These are phyloP conservation scores for Tympanuchus pallidicinctus DNA, from an alignment of 2,113 vertebrate species.

Conservation along the genomic window DNA sequence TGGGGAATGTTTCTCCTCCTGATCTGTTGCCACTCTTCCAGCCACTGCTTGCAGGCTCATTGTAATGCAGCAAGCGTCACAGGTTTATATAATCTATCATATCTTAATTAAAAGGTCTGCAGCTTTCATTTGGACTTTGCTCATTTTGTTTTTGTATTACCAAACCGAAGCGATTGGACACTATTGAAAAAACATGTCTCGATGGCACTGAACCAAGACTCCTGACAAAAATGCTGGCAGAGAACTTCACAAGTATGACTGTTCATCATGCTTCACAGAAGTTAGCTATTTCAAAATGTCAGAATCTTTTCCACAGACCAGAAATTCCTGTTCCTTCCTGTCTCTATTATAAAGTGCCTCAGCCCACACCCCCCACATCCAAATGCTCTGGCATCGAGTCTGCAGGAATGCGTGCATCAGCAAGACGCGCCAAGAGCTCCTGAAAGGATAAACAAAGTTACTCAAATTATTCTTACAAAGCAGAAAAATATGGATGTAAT, in stretches of 20 bases:
- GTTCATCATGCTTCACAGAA: constrained; percentile 35
- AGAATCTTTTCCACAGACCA: constrained; percentile 47
- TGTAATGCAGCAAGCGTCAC: constrained; percentile 21
- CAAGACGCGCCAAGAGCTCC: background rate
- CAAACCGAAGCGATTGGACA: constrained; percentile 29
- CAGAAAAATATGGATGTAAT: constrained; percentile 49
- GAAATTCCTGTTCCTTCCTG: constrained; percentile 33
- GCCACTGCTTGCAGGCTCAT: background rate
- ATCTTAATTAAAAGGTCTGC: constrained; percentile 74
- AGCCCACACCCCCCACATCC: background rate
- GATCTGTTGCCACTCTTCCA: background rate
- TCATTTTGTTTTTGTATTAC: constrained; percentile 48
- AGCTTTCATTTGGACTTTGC: constrained; percentile 56
- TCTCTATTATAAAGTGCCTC: background rate
- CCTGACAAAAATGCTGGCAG: constrained; percentile 59
- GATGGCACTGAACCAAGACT: constrained; percentile 66
- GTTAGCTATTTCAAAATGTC: constrained; percentile 60
- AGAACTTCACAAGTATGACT: constrained; percentile 35
- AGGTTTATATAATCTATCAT: constrained; percentile 54
- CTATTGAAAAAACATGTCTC: constrained; percentile 56
- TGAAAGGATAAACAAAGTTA: constrained; percentile 34
- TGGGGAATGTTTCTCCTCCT: background rate
- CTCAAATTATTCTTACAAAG: constrained; percentile 53
- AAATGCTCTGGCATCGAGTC: background rate
- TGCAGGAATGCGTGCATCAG: constrained; percentile 37